phyloP scores from a whole-genome alignment of 2,113 vertebrate species.

The Nanorana parkeri region DNA sequence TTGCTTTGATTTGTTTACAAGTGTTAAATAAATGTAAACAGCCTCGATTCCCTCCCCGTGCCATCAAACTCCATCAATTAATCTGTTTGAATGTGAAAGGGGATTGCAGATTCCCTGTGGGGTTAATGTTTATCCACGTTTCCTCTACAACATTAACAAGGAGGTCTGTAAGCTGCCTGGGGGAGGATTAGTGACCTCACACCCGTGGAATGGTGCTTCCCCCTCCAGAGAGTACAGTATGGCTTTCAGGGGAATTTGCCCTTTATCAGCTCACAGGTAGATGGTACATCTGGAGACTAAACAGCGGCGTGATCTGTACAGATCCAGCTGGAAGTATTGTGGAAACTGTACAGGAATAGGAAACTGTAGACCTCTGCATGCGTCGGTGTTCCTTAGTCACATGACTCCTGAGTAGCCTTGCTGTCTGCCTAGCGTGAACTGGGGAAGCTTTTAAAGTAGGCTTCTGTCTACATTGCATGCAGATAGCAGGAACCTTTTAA shows the following conservation, averaged over 20 bases:
- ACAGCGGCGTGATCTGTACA: not conserved
- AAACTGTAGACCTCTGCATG: not conserved
- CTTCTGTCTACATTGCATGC: no score
- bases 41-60: constrained; percentile 45
- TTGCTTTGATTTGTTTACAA: constrained; percentile 59
- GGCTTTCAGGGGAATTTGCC: constrained; percentile 18
- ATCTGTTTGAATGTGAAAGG: constrained; percentile 59
- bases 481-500: no score
- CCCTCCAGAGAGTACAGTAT: constrained; percentile 21
- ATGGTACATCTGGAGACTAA: not conserved
- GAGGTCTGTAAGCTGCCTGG: constrained; percentile 54
- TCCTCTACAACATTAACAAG: constrained; percentile 53
- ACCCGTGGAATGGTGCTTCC: constrained; percentile 30
- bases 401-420: not conserved
- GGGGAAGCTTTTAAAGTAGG: no score
- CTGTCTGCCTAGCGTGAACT: not conserved
- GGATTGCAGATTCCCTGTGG: constrained; percentile 64
- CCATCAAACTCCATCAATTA: constrained; percentile 55
- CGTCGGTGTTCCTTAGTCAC: not conserved
- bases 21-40: constrained; percentile 60
- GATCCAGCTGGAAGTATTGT: not conserved
- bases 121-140: constrained; percentile 59
- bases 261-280: constrained; percentile 17
- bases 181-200: constrained; percentile 40
- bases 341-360: not conserved